Evolutionary conservation across 2,797 vertebrate species (phyloP), one percentile per base, ranked within the genome.

Genomic region (Phrynocephalus forsythii): DNA sequence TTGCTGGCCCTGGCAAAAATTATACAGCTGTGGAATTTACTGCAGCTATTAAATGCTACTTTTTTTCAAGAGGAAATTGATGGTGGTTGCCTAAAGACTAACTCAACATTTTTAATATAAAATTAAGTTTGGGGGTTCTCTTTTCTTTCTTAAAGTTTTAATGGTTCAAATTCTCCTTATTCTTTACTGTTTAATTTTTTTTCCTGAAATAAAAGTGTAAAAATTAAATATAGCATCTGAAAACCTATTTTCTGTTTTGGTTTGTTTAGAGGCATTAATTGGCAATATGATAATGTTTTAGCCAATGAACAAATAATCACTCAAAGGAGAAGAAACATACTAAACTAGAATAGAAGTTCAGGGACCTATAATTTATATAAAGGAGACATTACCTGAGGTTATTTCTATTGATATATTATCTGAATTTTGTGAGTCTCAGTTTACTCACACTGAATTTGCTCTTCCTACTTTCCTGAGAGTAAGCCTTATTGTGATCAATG

Each of bases 1-100:
- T 87, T 38, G 11, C 82, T 88, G 26, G 80, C 90, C 18, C 22
- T 84, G 52, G 11, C 50, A 84, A 69, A 81, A 77, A 87, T 88
- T 76, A 82, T 71, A 77, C 60, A 87, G 63, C 63, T 84, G 78
- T 69, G 63, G 78, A 84, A 84, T 84, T 87, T 90, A 87, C 71
- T 71, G 89, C 71, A 77, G 60, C 71, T 84, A 76, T 87, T 85
- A 81, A 80, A 60, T 76, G 67, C 26, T 84, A 44, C n/a, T 15
- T 80, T 73, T 84, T 83, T 66, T 52, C 87, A 67, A 77, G 60
- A 82, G 33, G 78, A 87, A 90, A 84, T 87, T 76, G 79, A 33
- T 89, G 72, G 22, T 69, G 86, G 63, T 60, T 89, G 28, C 89
- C 0, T 86, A 89, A 73, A 84, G 50, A 38, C 71, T 83, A 20